phyloP scores from a whole-genome alignment of 2,797 vertebrate genomes.

The Macrochelys suwanniensis region DNA sequence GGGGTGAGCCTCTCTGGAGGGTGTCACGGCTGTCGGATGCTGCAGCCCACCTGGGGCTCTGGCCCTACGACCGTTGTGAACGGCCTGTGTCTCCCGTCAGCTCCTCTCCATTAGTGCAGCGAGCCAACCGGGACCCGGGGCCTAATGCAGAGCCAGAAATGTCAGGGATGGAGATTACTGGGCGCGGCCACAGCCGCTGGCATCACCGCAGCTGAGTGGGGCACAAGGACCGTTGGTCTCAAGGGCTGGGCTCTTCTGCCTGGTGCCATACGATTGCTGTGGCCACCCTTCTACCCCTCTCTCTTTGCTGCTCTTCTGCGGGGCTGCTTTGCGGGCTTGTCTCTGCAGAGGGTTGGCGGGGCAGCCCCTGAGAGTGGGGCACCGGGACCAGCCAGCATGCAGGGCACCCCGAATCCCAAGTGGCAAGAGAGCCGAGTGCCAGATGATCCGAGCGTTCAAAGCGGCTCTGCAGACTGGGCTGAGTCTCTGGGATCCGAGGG shows the following conservation, averaged over 20 bases:
- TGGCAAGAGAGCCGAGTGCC: neutral
- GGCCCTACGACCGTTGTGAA: no score
- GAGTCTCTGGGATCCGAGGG: neutral
- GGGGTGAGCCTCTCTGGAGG: neutral
- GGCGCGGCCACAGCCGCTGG: neutral
- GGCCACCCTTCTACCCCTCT: neutral
- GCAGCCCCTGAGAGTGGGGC: no score
- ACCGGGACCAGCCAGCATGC: neutral
- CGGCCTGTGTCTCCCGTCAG: neutral
- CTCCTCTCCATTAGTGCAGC: neutral
- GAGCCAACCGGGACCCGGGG: fast-evolving
- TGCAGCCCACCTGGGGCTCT: no score
- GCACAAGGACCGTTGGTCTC: neutral
- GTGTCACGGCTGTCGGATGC: no score
- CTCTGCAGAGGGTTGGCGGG: no score
- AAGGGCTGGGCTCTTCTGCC: neutral
- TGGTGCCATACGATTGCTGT: neutral
- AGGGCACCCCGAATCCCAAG: no score
- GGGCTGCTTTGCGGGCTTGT: neutral
- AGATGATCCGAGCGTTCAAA: neutral
- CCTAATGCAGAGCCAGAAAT: neutral
- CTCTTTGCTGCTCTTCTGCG: no score
- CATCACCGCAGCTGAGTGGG: neutral
- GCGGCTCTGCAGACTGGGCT: no score
- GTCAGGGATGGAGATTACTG: neutral